Evolutionary conservation across 1,140 invertebrate genomes (phyloP).

Genomic region (Calephelis nemesis): DNA sequence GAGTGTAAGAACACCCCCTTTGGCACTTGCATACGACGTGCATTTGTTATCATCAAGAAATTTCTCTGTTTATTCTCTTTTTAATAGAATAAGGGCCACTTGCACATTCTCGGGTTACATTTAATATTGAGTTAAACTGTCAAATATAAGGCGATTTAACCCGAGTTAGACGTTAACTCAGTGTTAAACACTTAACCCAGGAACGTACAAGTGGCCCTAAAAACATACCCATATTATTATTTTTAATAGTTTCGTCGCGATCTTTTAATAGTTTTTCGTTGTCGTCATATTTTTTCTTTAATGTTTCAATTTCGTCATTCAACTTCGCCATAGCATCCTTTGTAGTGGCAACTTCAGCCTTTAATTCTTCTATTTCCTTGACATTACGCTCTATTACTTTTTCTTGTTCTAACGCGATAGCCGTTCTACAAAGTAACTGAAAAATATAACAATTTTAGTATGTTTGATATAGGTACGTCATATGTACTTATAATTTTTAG

Average conservation of each 20-base stretch:
- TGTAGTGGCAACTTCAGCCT: conserved; percentile 74
- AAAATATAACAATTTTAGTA: conserved; percentile 29
- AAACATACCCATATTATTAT: conserved; percentile 82
- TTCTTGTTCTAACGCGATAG: conserved; percentile 83
- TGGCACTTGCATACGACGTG: too few relatives aligned
- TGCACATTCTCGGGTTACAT: too few relatives aligned
- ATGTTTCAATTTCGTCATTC: conserved; percentile 67
- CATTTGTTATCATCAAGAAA: too few relatives aligned
- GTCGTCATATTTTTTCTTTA: conserved; percentile 77
- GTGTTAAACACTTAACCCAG: too few relatives aligned
- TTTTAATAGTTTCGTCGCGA: conserved; percentile 82
- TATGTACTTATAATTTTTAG: too few relatives aligned
- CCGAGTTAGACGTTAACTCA: too few relatives aligned
- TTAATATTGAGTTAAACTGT: too few relatives aligned
- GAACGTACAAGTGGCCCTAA: too few relatives aligned
- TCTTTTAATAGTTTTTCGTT: conserved; percentile 78
- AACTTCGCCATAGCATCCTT: conserved; percentile 76
- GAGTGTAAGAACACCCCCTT: too few relatives aligned
- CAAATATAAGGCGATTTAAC: too few relatives aligned
- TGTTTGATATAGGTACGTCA: neutral
- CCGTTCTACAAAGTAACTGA: conserved; percentile 78
- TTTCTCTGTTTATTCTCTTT: too few relatives aligned
- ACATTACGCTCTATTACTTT: conserved; percentile 75
- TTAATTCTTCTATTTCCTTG: conserved; percentile 68
- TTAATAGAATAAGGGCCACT: too few relatives aligned